A percentile compares a stretch with the other conserved stretches of the same genome.
Evolutionary conservation across 2,113 vertebrate species (phyloP).

Genomic region (Carassius carassius): DNA sequence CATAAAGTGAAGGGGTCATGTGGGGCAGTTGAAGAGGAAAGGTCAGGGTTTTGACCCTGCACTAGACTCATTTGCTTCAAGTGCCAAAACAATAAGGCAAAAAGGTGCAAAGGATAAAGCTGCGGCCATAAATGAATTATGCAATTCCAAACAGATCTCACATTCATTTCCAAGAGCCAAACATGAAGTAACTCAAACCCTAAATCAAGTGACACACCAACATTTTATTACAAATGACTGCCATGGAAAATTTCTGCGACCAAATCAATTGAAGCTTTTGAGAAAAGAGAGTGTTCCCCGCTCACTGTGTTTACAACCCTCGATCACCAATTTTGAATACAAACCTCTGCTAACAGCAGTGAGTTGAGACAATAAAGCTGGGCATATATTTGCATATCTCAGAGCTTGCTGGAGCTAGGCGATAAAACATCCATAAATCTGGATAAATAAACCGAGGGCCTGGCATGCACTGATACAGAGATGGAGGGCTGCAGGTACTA

Average conservation of each 20-base stretch:
- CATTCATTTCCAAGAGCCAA: not conserved
- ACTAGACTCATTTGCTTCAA: conserved; percentile 10
- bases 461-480: conserved; percentile 10
- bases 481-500: conserved; percentile 22
- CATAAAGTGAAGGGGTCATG: not conserved
- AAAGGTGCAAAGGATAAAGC: not conserved
- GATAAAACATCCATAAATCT: conserved; percentile 58
- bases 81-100: not conserved
- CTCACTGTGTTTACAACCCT: conserved; percentile 17
- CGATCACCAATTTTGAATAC: conserved; percentile 51
- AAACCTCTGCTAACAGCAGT: conserved; percentile 55
- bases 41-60: not conserved
- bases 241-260: not conserved
- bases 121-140: not conserved
- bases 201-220: conserved; percentile 11
- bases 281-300: not conserved
- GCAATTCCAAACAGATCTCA: not conserved
- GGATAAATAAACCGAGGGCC: conserved; percentile 61
- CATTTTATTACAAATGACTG: conserved; percentile 10
- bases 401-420: conserved; percentile 47
- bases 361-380: conserved; percentile 59
- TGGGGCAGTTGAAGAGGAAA: conserved; percentile 20
- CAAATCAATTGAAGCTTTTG: conserved; percentile 26
- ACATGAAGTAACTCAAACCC: not conserved
- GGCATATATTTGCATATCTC: conserved; percentile 66